These are phyloP conservation scores for Brachionus sp. DNA, from an alignment of 1,140 invertebrate species.

Conservation along the genomic window DNA sequence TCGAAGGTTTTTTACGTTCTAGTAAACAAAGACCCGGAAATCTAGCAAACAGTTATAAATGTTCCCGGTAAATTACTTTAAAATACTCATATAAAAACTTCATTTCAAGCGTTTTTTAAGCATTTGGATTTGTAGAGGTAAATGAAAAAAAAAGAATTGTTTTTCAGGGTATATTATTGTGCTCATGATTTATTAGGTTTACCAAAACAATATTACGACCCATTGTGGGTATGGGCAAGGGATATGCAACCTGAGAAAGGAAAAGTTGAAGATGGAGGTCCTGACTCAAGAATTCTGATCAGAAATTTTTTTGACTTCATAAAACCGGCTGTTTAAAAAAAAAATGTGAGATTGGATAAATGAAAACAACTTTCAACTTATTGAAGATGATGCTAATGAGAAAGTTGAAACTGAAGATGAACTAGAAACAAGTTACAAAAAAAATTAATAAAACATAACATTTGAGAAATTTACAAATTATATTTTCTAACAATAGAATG, in stretches of 20 bases:
- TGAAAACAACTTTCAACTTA: too few relatives aligned
- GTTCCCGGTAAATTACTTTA: background rate
- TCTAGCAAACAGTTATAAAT: conserved; percentile 14
- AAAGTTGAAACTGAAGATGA: too few relatives aligned
- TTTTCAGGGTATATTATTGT: background rate
- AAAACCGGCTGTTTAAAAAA: too few relatives aligned
- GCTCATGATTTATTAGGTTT: background rate
- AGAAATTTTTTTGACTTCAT: too few relatives aligned
- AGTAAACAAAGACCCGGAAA: background rate
- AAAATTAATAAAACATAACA: too few relatives aligned
- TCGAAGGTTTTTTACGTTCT: conserved; percentile 2
- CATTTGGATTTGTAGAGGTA: too few relatives aligned
- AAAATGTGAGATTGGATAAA: too few relatives aligned
- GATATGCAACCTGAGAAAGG: background rate
- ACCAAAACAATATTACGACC: background rate
- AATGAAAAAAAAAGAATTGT: background rate
- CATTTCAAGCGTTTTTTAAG: too few relatives aligned
- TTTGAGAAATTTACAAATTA: too few relatives aligned
- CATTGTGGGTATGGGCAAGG: background rate
- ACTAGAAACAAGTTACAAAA: too few relatives aligned
- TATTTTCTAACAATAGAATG: too few relatives aligned
- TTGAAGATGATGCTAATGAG: too few relatives aligned
- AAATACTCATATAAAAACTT: background rate
- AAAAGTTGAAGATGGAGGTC: background rate
- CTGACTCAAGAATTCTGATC: background rate